These are phyloP conservation scores for Amblyjoppa proteus DNA, from an alignment of 2,888 invertebrate species.

Conservation along the genomic window DNA sequence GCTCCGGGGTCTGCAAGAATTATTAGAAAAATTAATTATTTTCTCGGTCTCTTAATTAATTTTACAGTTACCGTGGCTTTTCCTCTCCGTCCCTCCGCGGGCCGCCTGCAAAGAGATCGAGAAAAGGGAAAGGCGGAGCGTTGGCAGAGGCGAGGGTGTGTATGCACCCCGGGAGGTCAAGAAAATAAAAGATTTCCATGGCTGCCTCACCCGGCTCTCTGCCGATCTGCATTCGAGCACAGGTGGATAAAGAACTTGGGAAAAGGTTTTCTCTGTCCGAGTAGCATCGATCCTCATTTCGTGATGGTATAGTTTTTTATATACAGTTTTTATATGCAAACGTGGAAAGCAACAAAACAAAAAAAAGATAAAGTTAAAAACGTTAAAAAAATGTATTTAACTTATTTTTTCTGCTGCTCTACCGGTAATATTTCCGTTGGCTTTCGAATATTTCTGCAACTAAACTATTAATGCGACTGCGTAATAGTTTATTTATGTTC, in stretches of 20 bases:
- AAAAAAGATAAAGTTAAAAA: too few relatives aligned
- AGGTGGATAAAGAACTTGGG: constrained; percentile 23
- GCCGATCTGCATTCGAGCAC: constrained; percentile 51
- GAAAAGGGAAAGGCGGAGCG: constrained; percentile 56
- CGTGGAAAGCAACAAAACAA: neutral
- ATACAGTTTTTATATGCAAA: neutral
- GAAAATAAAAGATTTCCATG: constrained; percentile 71
- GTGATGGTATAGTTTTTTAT: neutral
- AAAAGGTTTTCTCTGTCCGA: constrained; percentile 14
- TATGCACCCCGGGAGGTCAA: constrained; percentile 35
- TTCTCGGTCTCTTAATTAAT: constrained; percentile 84
- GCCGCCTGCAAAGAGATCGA: constrained; percentile 63
- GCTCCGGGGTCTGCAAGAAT: constrained; percentile 78
- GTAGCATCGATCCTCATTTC: constrained; percentile 6
- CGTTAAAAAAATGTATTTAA: too few relatives aligned
- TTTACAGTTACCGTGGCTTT: constrained; percentile 81
- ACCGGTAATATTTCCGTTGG: too few relatives aligned
- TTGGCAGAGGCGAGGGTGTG: constrained; percentile 11
- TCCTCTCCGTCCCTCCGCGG: constrained; percentile 57
- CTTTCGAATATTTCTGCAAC: too few relatives aligned
- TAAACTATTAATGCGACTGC: too few relatives aligned
- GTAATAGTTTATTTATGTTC: too few relatives aligned
- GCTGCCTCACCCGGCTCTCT: constrained; percentile 65
- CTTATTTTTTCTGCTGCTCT: too few relatives aligned
- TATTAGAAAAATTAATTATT: constrained; percentile 85